Evolutionary conservation across 1,140 invertebrate species (phyloP), one percentile per base, ranked within the genome.

Genomic region (Ips typographus): DNA sequence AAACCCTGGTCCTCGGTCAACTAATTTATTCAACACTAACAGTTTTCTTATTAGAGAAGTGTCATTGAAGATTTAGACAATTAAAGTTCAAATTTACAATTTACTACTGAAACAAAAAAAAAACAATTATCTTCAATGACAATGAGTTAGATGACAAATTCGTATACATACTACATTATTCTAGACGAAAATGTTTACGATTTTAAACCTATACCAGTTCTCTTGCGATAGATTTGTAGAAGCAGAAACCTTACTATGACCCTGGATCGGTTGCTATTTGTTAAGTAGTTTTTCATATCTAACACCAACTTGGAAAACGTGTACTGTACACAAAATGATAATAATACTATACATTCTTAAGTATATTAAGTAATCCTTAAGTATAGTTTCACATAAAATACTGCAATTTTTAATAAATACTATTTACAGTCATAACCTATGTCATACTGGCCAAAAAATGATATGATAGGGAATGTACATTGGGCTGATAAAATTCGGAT

Each of bases 391-490:
- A 66, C 69, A 62, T 58, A 65, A 73, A 62, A 70, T 61, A 73
- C 70, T 72, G 72, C 58, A 44, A 67, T 70, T 49, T 57, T 44
- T 56, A 70, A 70, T 70, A 76, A 76, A 76, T 75, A 67, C 71
- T 74, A 72, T 77, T 57, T 78, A 79, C 77, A 78, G 60, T 69
- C 67, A 64, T 69, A 71, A 70, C 71, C 76, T 77, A 74, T 72
- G 56, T 71, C 69, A 58, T 78, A 79, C 78, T 79, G 78, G 77
- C 78, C 78, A 76, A 74, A 22, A 22, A 58, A 74, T 79, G 77
- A 80, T 80, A 79, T 80, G 78, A 77, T 78, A 62, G 76, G 78
- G 78, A 79, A 79, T 80, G 78, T 79, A 77, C 75, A 76, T 63
- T 56, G 75, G 76, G 72, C 52, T 64, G 60, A 63, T 52, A 71